A percentile compares a stretch with the other conserved stretches of the same genome.
Conservation (phyloP, 1,140 invertebrate species). For the Drosophila bocki region DNA sequence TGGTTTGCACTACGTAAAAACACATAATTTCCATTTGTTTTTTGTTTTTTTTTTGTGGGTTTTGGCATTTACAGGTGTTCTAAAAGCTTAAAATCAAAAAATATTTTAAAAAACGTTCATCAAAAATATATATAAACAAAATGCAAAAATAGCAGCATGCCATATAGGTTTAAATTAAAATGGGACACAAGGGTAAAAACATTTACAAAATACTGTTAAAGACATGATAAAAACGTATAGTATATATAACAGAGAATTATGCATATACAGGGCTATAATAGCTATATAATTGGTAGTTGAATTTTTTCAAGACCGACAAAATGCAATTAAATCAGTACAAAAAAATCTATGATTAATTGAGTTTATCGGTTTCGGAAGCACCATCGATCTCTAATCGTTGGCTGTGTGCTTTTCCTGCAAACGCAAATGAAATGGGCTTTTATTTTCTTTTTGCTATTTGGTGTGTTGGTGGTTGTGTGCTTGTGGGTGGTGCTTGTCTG, state of each 20-base stretch:
- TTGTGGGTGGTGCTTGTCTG: slow-evolving; percentile 15
- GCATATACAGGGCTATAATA: slow-evolving; percentile 41
- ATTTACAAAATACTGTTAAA: slow-evolving; percentile 62
- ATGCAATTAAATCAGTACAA: slow-evolving; percentile 62
- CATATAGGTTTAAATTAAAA: slow-evolving; percentile 38
- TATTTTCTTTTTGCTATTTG: slow-evolving; percentile 15
- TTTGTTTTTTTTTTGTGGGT: slow-evolving; percentile 26
- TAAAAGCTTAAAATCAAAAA: slow-evolving; percentile 24
- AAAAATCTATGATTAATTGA: slow-evolving; percentile 58
- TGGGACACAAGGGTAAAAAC: slow-evolving; percentile 30
- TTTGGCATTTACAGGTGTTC: slow-evolving; percentile 50
- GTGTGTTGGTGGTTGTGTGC: background rate
- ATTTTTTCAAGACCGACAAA: slow-evolving; percentile 60
- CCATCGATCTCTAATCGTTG: slow-evolving; percentile 30
- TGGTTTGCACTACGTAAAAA: slow-evolving; percentile 31
- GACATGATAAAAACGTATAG: slow-evolving; percentile 42
- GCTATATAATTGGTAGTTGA: slow-evolving; percentile 39
- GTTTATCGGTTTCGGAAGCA: slow-evolving; percentile 36
- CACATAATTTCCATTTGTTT: slow-evolving; percentile 21
- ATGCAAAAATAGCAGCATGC: slow-evolving; percentile 52
- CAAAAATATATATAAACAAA: slow-evolving; percentile 55
- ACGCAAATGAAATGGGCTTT: slow-evolving; percentile 66
- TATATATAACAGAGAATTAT: slow-evolving; percentile 62
- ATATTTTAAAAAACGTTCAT: slow-evolving; percentile 20
- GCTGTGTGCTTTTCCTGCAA: slow-evolving; percentile 56